Conservation (phyloP, 2,113 vertebrate species). For the Silurus meridionalis region DNA sequence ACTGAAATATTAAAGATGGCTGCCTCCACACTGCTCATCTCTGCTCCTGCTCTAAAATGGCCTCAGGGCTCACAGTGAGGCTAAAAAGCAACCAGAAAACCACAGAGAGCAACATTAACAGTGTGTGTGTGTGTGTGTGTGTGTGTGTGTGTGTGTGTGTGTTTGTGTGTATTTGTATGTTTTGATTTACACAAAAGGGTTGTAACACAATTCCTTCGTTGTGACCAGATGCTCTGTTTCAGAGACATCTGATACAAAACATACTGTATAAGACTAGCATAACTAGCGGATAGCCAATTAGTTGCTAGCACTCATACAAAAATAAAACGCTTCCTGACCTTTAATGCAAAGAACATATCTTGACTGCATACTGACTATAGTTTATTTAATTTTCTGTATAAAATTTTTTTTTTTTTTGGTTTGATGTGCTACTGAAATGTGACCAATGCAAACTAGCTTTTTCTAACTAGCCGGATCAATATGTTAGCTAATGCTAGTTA, state of each 20-base stretch:
- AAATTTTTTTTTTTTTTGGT: not conserved
- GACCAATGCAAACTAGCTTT: not conserved
- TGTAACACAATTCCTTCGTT: not conserved
- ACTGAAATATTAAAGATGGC: slow-evolving; percentile 23
- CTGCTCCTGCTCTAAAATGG: slow-evolving; percentile 17
- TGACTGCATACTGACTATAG: too few relatives aligned
- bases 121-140: slow-evolving; percentile 22
- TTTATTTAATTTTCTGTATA: too few relatives aligned
- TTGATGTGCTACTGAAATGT: not conserved
- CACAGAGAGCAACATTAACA: slow-evolving; percentile 44
- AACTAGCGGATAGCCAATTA: not conserved
- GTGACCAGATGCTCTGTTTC: not conserved
- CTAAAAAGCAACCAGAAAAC: slow-evolving; percentile 54
- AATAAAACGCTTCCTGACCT: not conserved
- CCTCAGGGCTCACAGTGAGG: not conserved
- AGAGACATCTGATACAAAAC: not conserved
- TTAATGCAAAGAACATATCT: not conserved
- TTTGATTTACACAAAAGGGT: not conserved
- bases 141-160: not conserved
- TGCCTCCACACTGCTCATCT: not conserved
- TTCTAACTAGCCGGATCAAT: not conserved
- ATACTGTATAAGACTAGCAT: not conserved
- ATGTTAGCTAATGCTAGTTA: not conserved
- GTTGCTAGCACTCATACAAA: not conserved
- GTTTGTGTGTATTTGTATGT: not conserved